Evolutionary conservation across 2,888 invertebrate genomes (phyloP).

Genomic region (Diaprepes abbreviatus): DNA sequence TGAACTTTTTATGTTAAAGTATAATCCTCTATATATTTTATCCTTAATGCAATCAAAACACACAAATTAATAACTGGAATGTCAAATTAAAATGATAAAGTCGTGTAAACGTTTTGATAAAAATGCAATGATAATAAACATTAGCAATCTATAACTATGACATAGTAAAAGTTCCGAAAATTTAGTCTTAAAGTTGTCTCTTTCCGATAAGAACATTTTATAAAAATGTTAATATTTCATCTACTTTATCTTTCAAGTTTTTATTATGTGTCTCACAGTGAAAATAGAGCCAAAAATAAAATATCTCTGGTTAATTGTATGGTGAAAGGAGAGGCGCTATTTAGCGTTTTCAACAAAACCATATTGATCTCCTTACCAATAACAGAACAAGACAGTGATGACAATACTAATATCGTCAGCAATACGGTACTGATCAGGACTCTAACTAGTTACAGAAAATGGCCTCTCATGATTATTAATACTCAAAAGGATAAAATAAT

Average conservation of each 20-base stretch:
- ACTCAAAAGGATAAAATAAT: constrained; percentile 5
- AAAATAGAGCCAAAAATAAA: neutral
- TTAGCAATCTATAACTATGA: too few relatives aligned
- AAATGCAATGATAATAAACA: too few relatives aligned
- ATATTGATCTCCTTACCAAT: constrained; percentile 41
- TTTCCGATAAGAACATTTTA: too few relatives aligned
- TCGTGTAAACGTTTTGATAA: constrained; percentile 26
- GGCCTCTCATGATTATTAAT: constrained; percentile 38
- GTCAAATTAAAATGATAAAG: constrained; percentile 43
- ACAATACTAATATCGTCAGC: constrained; percentile 5
- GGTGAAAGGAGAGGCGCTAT: constrained; percentile 24
- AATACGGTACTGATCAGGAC: constrained; percentile 6
- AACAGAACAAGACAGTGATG: constrained; percentile 25
- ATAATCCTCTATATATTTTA: neutral
- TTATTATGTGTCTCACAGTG: neutral
- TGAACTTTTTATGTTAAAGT: neutral
- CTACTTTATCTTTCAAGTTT: neutral
- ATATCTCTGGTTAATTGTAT: constrained; percentile 34
- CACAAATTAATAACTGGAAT: neutral
- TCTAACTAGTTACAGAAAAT: constrained; percentile 21
- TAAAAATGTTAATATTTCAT: neutral
- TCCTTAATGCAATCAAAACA: constrained; percentile 16
- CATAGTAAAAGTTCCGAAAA: too few relatives aligned
- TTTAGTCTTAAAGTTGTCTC: too few relatives aligned
- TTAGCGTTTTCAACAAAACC: constrained; percentile 20